phyloP scores from a whole-genome alignment of 2,113 vertebrate genomes.

The Eretmochelys imbricata region DNA sequence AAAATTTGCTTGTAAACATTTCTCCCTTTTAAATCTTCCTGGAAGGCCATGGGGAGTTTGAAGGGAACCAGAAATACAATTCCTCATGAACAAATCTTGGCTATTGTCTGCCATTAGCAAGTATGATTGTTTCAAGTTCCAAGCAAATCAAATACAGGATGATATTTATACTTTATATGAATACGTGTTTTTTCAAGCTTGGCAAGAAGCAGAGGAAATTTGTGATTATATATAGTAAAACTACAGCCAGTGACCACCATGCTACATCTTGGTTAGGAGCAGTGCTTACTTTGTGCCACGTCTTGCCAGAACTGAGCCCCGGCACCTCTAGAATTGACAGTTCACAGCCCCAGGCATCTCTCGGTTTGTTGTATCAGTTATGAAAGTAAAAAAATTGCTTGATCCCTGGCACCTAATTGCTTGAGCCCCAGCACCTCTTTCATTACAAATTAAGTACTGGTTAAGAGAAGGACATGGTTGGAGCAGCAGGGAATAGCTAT shows the following conservation, averaged over 20 bases:
- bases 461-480: not conserved
- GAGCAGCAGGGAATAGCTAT: not conserved
- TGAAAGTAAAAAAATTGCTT: no score
- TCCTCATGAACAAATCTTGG: not conserved
- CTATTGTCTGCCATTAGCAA: not conserved
- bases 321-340: no score
- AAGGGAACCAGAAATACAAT: not conserved
- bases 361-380: no score
- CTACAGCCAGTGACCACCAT: no score
- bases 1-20: not conserved
- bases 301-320: no score
- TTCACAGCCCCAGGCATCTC: no score
- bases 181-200: not conserved
- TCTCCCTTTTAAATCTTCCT: not conserved
- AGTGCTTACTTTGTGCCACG: no score
- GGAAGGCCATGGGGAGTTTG: not conserved
- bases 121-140: not conserved
- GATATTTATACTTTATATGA: not conserved
- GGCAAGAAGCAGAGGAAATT: not conserved
- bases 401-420: no score
- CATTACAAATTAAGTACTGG: no score
- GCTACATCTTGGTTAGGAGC: no score
- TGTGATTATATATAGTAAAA: not conserved
- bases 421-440: no score
- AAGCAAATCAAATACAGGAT: not conserved